Evolutionary conservation across 2,113 vertebrate species (phyloP).

Genomic region (Antennarius striatus): DNA sequence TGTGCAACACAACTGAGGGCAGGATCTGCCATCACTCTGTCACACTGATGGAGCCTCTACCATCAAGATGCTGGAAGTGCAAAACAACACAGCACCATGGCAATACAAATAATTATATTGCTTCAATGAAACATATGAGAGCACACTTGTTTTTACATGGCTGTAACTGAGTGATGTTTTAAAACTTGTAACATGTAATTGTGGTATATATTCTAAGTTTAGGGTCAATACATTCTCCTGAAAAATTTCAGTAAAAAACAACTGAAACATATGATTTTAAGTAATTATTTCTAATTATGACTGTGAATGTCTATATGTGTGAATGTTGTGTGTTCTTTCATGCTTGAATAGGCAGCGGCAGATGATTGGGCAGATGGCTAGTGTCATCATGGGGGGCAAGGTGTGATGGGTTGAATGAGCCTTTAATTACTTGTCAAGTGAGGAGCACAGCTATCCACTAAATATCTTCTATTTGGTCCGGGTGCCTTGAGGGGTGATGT

Average conservation of each 20-base stretch:
- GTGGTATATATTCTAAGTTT: too few species aligned
- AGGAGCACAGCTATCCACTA: slow-evolving; percentile 80
- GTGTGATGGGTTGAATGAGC: slow-evolving; percentile 87
- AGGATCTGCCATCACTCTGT: slow-evolving; percentile 44
- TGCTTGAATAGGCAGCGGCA: slow-evolving; percentile 78
- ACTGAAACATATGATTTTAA: not conserved
- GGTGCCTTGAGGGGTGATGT: slow-evolving; percentile 18
- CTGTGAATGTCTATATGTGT: not conserved
- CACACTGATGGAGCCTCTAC: slow-evolving; percentile 46
- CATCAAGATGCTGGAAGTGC: slow-evolving; percentile 23
- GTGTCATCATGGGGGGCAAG: slow-evolving; percentile 80
- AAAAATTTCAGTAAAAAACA: not conserved
- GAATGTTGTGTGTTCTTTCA: slow-evolving; percentile 8
- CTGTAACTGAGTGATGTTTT: too few species aligned
- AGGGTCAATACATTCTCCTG: not conserved
- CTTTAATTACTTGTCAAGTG: slow-evolving; percentile 95
- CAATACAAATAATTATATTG: slow-evolving; percentile 37
- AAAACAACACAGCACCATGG: slow-evolving; percentile 17
- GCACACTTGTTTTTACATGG: too few species aligned
- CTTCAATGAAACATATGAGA: too few species aligned
- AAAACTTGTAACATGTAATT: too few species aligned
- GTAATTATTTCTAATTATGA: not conserved
- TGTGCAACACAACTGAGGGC: slow-evolving; percentile 54
- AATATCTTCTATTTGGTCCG: slow-evolving; percentile 68
- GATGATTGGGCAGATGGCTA: slow-evolving; percentile 90